phyloP scores from a whole-genome alignment of 2,888 invertebrate genomes.

The Drosophila parthenogenetica region DNA sequence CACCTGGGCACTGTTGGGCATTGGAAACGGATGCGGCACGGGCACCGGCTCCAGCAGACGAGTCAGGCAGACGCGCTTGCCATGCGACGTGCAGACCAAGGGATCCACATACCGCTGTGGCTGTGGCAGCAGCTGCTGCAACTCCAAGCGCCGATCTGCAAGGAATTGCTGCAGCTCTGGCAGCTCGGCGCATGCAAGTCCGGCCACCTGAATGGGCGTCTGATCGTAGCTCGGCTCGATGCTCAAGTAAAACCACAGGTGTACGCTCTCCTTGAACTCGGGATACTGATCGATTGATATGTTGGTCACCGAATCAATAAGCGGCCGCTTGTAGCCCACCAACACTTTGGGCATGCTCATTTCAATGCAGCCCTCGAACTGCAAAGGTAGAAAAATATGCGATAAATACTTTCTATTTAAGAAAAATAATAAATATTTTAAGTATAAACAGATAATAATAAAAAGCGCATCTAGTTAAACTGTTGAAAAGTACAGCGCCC shows the following conservation, averaged over 20 bases:
- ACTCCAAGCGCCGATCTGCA: slow-evolving; percentile 76
- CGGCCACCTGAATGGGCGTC: slow-evolving; percentile 80
- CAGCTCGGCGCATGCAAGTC: slow-evolving; percentile 86
- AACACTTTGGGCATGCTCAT: slow-evolving; percentile 90
- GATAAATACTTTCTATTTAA: too few species aligned
- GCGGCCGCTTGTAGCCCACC: slow-evolving; percentile 88
- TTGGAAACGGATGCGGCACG: slow-evolving; percentile 85
- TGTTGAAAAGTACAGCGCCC: too few species aligned
- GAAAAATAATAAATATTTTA: too few species aligned
- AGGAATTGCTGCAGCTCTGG: slow-evolving; percentile 84
- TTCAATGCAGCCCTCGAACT: slow-evolving; percentile 94
- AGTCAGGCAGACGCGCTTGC: slow-evolving; percentile 86
- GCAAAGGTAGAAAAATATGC: slow-evolving; percentile 51
- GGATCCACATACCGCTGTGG: slow-evolving; percentile 85
- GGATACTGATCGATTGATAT: slow-evolving; percentile 79
- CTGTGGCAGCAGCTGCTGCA: slow-evolving; percentile 84
- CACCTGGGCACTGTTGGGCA: slow-evolving; percentile 83
- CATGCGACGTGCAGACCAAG: slow-evolving; percentile 85
- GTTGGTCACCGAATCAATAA: slow-evolving; percentile 70
- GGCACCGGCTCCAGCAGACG: slow-evolving; percentile 85
- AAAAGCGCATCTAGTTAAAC: too few species aligned
- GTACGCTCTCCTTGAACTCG: slow-evolving; percentile 86
- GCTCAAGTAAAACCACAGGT: slow-evolving; percentile 88
- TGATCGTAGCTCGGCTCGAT: slow-evolving; percentile 87
- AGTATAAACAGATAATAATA: too few species aligned